Evolutionary conservation across 2,113 vertebrate genomes (phyloP).

Genomic region (Cyphotilapia sp.): DNA sequence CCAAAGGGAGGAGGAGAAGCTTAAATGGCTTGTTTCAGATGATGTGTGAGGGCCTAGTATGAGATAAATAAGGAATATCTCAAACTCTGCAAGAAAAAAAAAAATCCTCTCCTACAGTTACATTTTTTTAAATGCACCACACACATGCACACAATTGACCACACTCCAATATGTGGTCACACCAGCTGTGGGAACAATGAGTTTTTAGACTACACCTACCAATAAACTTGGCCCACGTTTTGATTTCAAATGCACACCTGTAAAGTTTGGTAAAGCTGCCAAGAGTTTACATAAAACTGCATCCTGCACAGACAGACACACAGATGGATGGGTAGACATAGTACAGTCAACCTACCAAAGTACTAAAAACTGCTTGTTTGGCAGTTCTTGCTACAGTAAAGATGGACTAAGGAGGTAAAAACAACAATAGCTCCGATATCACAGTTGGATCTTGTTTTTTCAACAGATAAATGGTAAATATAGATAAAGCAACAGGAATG

Average conservation of each 20-base stretch:
- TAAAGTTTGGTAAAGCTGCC: neutral
- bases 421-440: neutral
- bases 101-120: neutral
- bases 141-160: neutral
- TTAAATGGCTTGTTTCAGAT: neutral
- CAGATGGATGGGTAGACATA: neutral
- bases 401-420: neutral
- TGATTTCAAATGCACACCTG: neutral
- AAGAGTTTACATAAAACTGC: neutral
- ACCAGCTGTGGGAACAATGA: neutral
- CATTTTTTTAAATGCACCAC: neutral
- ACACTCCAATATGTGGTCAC: neutral
- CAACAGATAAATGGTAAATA: accelerated
- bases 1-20: neutral
- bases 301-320: neutral
- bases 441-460: neutral
- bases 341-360: neutral
- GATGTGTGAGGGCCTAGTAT: neutral
- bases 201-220: neutral
- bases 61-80: neutral
- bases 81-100: neutral
- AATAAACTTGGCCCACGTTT: neutral
- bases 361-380: neutral
- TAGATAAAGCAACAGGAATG: neutral
- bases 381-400: neutral